phyloP scores from a whole-genome alignment of 2,113 vertebrate genomes.

The Eretmodus cyanostictus region DNA sequence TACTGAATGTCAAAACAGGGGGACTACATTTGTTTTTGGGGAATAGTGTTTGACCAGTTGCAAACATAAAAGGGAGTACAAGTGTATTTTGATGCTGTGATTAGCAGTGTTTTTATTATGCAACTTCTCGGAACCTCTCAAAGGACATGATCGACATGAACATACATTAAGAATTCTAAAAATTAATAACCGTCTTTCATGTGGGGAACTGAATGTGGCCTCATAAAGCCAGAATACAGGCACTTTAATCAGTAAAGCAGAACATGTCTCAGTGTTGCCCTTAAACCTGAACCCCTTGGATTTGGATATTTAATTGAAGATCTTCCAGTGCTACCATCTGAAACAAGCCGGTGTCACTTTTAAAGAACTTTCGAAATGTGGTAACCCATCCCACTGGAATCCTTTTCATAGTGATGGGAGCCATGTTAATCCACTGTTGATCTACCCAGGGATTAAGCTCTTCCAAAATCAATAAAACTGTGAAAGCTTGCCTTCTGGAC shows the following conservation, averaged over 20 bases:
- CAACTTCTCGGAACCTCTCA: not conserved
- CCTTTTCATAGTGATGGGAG: constrained; percentile 16
- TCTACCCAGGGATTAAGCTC: constrained; percentile 48
- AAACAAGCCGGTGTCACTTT: constrained; percentile 6
- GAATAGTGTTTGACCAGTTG: not conserved
- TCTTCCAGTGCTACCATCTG: not conserved
- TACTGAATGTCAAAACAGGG: not conserved
- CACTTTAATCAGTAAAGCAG: not conserved
- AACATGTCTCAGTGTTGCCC: not conserved
- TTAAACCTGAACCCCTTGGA: not conserved
- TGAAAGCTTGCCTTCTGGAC: constrained; percentile 40
- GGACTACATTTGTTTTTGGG: not conserved
- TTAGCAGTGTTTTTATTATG: not conserved
- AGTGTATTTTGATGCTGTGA: not conserved
- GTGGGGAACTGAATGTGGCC: not conserved
- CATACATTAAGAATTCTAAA: not conserved
- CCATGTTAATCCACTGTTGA: constrained; percentile 67
- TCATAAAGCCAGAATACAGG: not conserved
- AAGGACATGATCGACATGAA: not conserved
- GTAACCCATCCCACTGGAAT: constrained; percentile 21
- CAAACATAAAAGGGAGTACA: not conserved
- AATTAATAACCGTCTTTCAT: not conserved
- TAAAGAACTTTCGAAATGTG: constrained; percentile 9
- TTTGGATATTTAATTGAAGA: constrained; percentile 1
- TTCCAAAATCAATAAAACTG: constrained; percentile 59